Percentiles rank a stretch among this genome's conserved stretches.
Evolutionary conservation across 2,888 invertebrate species (phyloP).

Genomic region (Drosophila lacicola): DNA sequence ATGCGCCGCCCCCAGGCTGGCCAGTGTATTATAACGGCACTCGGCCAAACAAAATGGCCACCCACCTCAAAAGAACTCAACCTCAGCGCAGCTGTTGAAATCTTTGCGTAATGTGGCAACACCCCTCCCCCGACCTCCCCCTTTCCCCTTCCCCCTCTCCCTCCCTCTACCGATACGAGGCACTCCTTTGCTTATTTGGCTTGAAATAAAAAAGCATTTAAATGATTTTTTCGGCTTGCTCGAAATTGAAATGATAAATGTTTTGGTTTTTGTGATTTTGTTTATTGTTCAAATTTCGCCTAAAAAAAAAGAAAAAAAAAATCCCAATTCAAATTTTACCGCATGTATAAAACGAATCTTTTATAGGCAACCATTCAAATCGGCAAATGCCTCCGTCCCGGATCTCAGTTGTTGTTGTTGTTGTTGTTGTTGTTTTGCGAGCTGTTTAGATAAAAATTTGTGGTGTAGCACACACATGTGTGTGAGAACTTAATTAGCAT

Average conservation of each 20-base stretch:
- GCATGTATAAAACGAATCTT: constrained; percentile 74
- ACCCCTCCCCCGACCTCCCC: not conserved
- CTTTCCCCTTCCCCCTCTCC: not conserved
- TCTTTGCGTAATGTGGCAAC: constrained; percentile 74
- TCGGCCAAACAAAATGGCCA: constrained; percentile 71
- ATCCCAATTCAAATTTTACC: constrained; percentile 66
- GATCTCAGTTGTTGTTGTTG: constrained; percentile 2
- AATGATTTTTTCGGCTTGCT: constrained; percentile 55
- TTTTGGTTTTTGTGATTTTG: constrained; percentile 82
- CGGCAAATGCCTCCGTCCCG: constrained; percentile 48
- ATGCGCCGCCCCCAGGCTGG: constrained; percentile 42
- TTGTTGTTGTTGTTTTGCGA: constrained; percentile 62
- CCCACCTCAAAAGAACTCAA: constrained; percentile 70
- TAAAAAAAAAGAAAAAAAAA: constrained; percentile 61
- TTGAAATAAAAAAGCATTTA: constrained; percentile 81
- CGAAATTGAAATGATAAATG: constrained; percentile 79
- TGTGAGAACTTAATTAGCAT: constrained; percentile 80
- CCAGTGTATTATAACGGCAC: constrained; percentile 34
- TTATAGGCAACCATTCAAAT: constrained; percentile 69
- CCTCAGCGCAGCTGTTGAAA: constrained; percentile 73
- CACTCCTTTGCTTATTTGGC: constrained; percentile 80
- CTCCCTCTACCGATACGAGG: not conserved
- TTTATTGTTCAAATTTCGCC: constrained; percentile 79
- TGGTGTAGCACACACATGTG: constrained; percentile 73
- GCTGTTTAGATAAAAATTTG: constrained; percentile 79